These are phyloP conservation scores for Xestia ashworthii DNA, from an alignment of 2,888 invertebrate genomes.

Conservation along the genomic window DNA sequence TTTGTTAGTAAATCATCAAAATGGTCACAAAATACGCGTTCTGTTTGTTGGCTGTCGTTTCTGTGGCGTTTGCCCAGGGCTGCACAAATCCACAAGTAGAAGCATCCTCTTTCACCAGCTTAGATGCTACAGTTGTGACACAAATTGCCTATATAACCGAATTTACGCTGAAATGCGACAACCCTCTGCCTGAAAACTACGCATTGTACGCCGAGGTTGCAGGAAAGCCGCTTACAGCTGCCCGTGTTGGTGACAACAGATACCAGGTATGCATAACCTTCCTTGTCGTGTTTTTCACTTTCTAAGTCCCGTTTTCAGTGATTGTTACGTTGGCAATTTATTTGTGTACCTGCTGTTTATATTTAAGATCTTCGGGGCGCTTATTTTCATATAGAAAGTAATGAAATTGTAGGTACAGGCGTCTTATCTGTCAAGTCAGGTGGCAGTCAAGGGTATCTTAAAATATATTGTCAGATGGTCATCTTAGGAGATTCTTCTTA, in stretches of 20 bases:
- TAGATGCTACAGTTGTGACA: conserved; percentile 97
- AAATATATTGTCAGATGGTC: not conserved
- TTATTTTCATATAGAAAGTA: conserved; percentile 29
- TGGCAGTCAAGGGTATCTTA: conserved; percentile 13
- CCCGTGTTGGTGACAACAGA: conserved; percentile 93
- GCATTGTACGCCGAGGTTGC: conserved; percentile 97
- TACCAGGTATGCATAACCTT: conserved; percentile 93
- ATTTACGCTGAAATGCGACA: conserved; percentile 95
- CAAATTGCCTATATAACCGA: conserved; percentile 97
- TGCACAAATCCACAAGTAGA: conserved; percentile 92
- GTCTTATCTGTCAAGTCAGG: not conserved
- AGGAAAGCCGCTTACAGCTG: conserved; percentile 96
- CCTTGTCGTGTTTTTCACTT: not conserved
- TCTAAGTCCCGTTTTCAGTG: conserved; percentile 2
- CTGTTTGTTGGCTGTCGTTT: conserved; percentile 76
- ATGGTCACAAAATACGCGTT: conserved; percentile 86
- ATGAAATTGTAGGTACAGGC: not conserved
- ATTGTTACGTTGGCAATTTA: conserved; percentile 10
- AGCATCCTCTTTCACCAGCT: conserved; percentile 96
- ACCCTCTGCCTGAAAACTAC: conserved; percentile 91
- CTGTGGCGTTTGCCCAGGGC: conserved; percentile 76
- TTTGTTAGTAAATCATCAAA: conserved; percentile 76
- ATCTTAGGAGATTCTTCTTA: too few species aligned
- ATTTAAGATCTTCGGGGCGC: accelerated
- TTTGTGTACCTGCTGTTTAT: not conserved